phyloP scores from a whole-genome alignment of 2,113 vertebrate species.

The Aplodontia rufa region DNA sequence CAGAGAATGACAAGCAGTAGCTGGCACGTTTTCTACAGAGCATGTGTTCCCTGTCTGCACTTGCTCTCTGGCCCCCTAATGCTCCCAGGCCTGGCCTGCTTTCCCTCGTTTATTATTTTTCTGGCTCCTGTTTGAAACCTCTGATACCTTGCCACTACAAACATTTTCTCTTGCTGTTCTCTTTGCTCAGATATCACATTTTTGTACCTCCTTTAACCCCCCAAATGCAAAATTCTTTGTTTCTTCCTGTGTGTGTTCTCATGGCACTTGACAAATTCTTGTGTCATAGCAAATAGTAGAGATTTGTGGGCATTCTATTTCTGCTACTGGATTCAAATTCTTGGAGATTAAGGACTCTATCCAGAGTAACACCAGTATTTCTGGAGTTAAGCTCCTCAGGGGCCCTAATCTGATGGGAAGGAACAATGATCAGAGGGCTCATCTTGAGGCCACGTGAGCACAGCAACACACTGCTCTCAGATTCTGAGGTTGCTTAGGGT shows the following conservation, averaged over 20 bases:
- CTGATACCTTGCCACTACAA: not conserved
- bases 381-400: not conserved
- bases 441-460: not conserved
- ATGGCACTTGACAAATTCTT: not conserved
- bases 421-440: not conserved
- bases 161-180: not conserved
- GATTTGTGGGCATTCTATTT: not conserved
- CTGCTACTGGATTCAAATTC: not conserved
- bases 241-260: not conserved
- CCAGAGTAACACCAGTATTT: not conserved
- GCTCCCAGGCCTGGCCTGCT: not conserved
- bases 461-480: not conserved
- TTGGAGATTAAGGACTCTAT: not conserved
- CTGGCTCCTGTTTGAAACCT: not conserved
- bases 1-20: not conserved
- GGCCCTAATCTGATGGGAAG: not conserved
- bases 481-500: not conserved
- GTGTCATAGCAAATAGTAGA: not conserved
- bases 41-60: not conserved
- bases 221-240: slow-evolving; percentile 28
- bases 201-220: not conserved
- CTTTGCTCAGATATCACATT: not conserved
- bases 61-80: not conserved
- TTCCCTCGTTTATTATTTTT: not conserved
- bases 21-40: not conserved